Evolutionary conservation across 2,113 vertebrate species (phyloP).

Genomic region (Stictonetta naevosa): DNA sequence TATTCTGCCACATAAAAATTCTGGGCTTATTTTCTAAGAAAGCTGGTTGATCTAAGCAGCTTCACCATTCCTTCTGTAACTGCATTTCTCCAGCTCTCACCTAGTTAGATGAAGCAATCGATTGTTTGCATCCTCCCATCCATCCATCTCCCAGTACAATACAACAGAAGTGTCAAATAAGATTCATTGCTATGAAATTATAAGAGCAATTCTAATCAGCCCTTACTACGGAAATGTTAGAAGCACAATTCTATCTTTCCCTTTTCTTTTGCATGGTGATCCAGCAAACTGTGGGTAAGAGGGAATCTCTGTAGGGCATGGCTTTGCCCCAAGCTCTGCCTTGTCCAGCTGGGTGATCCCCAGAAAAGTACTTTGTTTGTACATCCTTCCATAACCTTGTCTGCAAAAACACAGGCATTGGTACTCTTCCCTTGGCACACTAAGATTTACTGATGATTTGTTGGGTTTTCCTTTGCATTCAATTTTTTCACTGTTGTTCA

Average conservation of each 20-base stretch:
- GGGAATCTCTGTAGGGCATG: neutral
- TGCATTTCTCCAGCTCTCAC: neutral
- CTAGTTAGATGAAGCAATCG: neutral
- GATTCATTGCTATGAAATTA: conserved; percentile 31
- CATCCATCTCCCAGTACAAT: conserved; percentile 13
- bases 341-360: neutral
- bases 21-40: neutral
- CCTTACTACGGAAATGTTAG: neutral
- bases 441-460: neutral
- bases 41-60: neutral
- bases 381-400: neutral
- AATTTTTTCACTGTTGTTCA: neutral
- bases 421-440: neutral
- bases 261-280: neutral
- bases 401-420: neutral
- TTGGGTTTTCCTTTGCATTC: neutral
- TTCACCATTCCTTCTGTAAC: neutral
- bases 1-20: neutral
- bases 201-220: neutral
- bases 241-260: neutral
- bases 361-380: neutral
- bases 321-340: neutral
- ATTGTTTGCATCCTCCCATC: neutral
- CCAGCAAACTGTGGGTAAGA: neutral
- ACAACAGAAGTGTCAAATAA: conserved; percentile 7